Conservation (phyloP, 1,140 invertebrate genomes). For the Araneus ventricosus region DNA sequence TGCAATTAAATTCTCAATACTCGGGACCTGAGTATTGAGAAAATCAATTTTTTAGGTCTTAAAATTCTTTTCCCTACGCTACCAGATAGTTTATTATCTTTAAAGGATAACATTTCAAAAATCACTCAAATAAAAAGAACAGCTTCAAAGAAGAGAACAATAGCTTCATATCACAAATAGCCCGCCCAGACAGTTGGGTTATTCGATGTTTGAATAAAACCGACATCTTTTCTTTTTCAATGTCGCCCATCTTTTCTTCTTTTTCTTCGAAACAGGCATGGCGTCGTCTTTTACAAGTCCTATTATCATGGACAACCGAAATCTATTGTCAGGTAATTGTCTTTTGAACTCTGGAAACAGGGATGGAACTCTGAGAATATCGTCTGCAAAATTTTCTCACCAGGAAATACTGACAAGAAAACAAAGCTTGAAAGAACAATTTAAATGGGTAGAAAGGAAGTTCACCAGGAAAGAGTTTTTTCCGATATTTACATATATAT, state of each 20-base stretch:
- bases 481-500: too few species aligned
- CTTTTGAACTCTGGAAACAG: conserved; percentile 3
- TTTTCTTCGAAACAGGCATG: background rate
- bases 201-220: conserved; percentile 3
- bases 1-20: too few species aligned
- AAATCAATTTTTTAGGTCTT: too few species aligned
- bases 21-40: too few species aligned
- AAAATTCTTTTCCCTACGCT: background rate
- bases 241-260: background rate
- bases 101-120: background rate
- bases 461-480: too few species aligned
- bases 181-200: background rate
- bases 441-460: too few species aligned
- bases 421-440: background rate
- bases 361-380: background rate
- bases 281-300: background rate
- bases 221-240: background rate
- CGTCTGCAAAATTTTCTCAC: conserved; percentile 23
- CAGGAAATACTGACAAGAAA: background rate
- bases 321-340: conserved; percentile 24
- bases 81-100: background rate
- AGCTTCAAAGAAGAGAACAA: conserved; percentile 5
- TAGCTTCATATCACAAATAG: background rate
- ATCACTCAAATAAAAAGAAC: background rate
- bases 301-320: background rate